phyloP scores from a whole-genome alignment of 2,113 vertebrate genomes.

The Rhodinocichla rosea region DNA sequence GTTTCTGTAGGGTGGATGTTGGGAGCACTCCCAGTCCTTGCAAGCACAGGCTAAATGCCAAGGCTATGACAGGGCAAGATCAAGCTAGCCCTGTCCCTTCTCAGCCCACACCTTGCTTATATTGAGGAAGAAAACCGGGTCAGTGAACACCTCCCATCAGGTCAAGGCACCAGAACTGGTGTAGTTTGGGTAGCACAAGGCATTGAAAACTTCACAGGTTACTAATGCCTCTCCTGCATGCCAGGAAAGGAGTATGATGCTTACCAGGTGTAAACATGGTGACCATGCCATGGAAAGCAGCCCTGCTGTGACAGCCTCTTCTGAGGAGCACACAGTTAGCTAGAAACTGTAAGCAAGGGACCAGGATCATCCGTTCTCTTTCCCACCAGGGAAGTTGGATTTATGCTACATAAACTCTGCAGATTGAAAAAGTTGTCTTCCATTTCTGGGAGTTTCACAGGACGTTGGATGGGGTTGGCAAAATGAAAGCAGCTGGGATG shows the following conservation, averaged over 20 bases:
- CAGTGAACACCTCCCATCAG: not conserved
- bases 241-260: not conserved
- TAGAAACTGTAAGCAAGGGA: not conserved
- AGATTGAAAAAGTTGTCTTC: not conserved
- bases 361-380: not conserved
- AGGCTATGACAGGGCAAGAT: not conserved
- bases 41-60: not conserved
- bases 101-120: not conserved
- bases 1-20: not conserved
- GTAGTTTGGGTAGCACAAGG: not conserved
- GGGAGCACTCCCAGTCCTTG: not conserved
- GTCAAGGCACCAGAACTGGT: not conserved
- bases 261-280: accelerated
- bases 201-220: not conserved
- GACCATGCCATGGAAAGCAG: not conserved
- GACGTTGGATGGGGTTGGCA: not conserved
- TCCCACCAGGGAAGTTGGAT: not conserved
- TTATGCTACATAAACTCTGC: not conserved
- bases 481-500: not conserved
- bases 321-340: not conserved
- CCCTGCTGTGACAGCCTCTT: not conserved
- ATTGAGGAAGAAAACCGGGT: not conserved
- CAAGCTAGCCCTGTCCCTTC: not conserved
- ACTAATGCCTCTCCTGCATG: accelerated
- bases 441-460: not conserved